phyloP scores from a whole-genome alignment of 2,888 invertebrate genomes.

The Sepiola atlantica region DNA sequence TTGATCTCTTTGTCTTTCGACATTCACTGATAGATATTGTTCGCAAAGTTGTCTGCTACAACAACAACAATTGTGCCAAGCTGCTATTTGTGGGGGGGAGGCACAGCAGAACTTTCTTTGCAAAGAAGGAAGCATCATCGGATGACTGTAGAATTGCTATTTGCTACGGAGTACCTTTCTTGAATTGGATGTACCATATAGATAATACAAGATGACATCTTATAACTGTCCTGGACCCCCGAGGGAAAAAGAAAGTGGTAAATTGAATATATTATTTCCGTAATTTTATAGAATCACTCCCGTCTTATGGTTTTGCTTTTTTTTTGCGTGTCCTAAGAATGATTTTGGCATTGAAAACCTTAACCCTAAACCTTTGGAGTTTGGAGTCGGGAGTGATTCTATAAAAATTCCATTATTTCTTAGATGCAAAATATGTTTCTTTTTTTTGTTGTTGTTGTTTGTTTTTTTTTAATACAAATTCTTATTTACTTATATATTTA shows the following conservation, averaged over 20 bases:
- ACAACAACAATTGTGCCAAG: neutral
- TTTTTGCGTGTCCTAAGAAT: no score
- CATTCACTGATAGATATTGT: neutral
- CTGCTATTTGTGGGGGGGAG: neutral
- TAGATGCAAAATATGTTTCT: no score
- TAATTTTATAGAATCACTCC: no score
- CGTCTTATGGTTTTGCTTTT: no score
- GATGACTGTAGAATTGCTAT: neutral
- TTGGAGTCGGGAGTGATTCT: no score
- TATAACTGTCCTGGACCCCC: constrained; percentile 6
- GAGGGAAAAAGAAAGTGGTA: neutral
- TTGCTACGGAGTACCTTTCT: neutral
- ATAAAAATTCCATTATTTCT: no score
- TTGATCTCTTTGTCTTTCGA: neutral
- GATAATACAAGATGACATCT: neutral
- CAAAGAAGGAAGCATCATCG: neutral
- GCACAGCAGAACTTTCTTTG: neutral
- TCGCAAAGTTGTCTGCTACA: neutral
- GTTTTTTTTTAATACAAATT: no score
- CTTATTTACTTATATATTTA: no score
- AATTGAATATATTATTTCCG: neutral
- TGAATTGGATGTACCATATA: constrained; percentile 15
- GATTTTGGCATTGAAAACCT: no score
- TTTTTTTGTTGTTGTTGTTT: no score
- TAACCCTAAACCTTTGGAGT: no score